Percentiles rank a stretch among this genome's conserved stretches.
Evolutionary conservation across 2,888 invertebrate genomes (phyloP).

Genomic region (Strigamia maritima): DNA sequence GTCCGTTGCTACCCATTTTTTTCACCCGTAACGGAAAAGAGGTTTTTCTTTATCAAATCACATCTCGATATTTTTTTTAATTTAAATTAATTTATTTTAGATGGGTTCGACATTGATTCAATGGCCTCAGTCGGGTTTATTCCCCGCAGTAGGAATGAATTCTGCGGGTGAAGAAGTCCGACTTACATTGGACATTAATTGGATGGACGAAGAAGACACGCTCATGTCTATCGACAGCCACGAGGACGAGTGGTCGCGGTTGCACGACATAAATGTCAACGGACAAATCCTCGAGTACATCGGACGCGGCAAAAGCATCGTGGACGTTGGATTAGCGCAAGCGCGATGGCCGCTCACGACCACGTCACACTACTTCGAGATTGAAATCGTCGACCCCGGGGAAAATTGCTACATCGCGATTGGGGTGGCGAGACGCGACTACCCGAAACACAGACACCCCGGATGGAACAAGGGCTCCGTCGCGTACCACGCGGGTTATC

Average conservation of each 20-base stretch:
- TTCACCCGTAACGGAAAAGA: slow-evolving; percentile 56
- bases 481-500: slow-evolving; percentile 57
- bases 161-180: slow-evolving; percentile 55
- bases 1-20: slow-evolving; percentile 52
- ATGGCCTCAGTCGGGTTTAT: slow-evolving; percentile 50
- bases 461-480: slow-evolving; percentile 60
- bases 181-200: slow-evolving; percentile 49
- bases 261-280: slow-evolving; percentile 55
- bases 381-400: slow-evolving; percentile 58
- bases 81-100: slow-evolving; percentile 38
- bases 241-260: slow-evolving; percentile 57
- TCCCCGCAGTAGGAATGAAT: slow-evolving; percentile 54
- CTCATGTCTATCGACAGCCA: slow-evolving; percentile 56
- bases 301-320: slow-evolving; percentile 57
- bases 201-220: slow-evolving; percentile 53
- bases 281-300: slow-evolving; percentile 57
- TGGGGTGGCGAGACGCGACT: slow-evolving; percentile 58
- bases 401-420: slow-evolving; percentile 59
- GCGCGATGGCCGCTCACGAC: slow-evolving; percentile 56
- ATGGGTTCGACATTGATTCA: slow-evolving; percentile 44
- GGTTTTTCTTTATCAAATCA: slow-evolving; percentile 49
- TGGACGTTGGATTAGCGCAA: slow-evolving; percentile 59
- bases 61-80: neutral
- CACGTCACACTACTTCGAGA: slow-evolving; percentile 58
- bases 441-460: slow-evolving; percentile 57